Evolutionary conservation across 1,140 invertebrate species (phyloP).

Genomic region (Pseudomyrmex sp.): DNA sequence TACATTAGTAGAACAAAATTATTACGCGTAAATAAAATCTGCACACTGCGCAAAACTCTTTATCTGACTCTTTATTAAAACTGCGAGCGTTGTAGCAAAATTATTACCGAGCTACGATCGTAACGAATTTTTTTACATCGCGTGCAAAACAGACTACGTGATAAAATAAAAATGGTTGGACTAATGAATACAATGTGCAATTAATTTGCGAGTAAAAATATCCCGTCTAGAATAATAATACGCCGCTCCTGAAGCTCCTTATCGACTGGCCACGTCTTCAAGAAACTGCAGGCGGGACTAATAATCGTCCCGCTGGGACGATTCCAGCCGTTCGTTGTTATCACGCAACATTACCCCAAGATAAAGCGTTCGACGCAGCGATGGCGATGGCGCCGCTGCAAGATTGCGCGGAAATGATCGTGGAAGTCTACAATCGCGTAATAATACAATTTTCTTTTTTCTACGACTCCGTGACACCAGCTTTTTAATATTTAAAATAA

Average conservation of each 20-base stretch:
- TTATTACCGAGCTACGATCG: no score
- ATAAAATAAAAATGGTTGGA: background rate
- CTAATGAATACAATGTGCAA: constrained; percentile 9
- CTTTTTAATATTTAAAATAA: no score
- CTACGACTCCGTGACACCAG: background rate
- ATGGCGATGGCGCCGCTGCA: constrained; percentile 40
- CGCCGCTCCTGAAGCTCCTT: constrained; percentile 52
- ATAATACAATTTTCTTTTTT: constrained; percentile 44
- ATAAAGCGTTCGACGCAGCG: constrained; percentile 68
- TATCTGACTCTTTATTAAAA: no score
- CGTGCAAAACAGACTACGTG: background rate
- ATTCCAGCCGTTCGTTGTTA: constrained; percentile 70
- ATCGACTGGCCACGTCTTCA: constrained; percentile 61
- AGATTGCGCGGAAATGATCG: constrained; percentile 30
- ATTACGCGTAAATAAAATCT: no score
- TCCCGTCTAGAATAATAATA: constrained; percentile 19
- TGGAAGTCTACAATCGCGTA: constrained; percentile 11
- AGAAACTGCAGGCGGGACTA: constrained; percentile 59
- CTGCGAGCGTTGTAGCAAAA: no score
- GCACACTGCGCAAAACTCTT: no score
- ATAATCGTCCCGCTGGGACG: constrained; percentile 69
- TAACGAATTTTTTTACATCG: background rate
- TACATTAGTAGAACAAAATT: no score
- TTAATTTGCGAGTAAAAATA: constrained; percentile 29
- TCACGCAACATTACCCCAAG: constrained; percentile 78